Evolutionary conservation across 2,888 invertebrate genomes (phyloP).

Genomic region (Diarsia mendica): DNA sequence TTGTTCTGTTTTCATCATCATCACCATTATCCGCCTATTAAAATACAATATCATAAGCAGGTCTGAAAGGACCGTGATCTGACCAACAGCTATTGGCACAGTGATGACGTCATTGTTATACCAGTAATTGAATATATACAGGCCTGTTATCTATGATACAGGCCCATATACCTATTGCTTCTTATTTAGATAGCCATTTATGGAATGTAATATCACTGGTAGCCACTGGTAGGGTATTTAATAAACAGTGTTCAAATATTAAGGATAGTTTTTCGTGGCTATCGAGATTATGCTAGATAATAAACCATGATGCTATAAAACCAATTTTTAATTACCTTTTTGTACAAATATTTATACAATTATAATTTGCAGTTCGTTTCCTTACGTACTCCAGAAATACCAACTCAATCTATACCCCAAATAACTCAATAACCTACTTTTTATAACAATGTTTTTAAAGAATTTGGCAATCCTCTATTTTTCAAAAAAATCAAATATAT

Average conservation of each 20-base stretch:
- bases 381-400: neutral
- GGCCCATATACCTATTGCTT: constrained; percentile 2
- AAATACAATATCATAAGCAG: too few species aligned
- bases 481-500: neutral
- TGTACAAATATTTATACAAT: neutral
- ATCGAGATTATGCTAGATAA: neutral
- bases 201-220: constrained; percentile 21
- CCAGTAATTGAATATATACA: neutral
- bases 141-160: too few species aligned
- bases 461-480: neutral
- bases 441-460: too few species aligned
- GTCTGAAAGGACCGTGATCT: neutral
- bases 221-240: constrained; percentile 12
- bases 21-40: neutral
- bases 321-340: neutral
- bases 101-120: neutral
- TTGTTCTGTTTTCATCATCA: neutral
- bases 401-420: neutral
- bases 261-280: constrained; percentile 1
- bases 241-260: constrained; percentile 23
- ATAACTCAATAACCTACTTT: neutral
- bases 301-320: neutral
- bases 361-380: neutral
- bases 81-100: neutral
- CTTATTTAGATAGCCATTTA: constrained; percentile 10